Evolutionary conservation across 2,888 invertebrate genomes (phyloP).

Genomic region (Lissocephala sabroskyi): DNA sequence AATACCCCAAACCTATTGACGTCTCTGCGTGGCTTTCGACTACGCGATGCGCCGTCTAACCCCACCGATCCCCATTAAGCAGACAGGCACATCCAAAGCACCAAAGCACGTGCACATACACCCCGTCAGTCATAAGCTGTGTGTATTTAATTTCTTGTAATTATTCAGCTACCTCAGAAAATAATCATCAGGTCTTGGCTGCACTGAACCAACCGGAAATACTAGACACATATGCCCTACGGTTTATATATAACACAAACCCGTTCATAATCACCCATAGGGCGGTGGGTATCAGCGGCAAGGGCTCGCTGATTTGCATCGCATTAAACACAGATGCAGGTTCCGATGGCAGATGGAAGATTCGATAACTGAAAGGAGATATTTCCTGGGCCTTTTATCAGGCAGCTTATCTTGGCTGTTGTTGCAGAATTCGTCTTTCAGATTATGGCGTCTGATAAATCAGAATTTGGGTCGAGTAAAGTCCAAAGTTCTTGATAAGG

Average conservation of each 20-base stretch:
- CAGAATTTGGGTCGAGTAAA: too few species aligned
- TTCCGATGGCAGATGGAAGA: too few species aligned
- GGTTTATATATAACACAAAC: not conserved
- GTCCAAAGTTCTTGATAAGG: too few species aligned
- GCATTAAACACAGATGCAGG: too few species aligned
- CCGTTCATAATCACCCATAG: conserved; percentile 2
- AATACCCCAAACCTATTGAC: conserved; percentile 24
- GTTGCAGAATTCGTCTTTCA: too few species aligned
- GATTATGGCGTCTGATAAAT: too few species aligned
- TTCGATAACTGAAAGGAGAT: too few species aligned
- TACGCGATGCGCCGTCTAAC: conserved; percentile 22
- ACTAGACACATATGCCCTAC: conserved; percentile 18
- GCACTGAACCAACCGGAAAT: conserved; percentile 49
- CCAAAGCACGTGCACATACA: not conserved
- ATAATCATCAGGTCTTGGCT: conserved; percentile 39
- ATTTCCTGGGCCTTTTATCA: too few species aligned
- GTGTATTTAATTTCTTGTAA: conserved; percentile 48
- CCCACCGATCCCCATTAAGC: not conserved
- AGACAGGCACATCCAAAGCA: not conserved
- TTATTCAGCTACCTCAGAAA: conserved; percentile 47
- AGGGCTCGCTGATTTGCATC: too few species aligned
- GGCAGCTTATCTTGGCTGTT: too few species aligned
- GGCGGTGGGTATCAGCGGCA: too few species aligned
- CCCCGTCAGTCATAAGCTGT: conserved; percentile 27
- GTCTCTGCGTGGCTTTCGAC: conserved; percentile 2